Evolutionary conservation across 2,113 vertebrate genomes (phyloP).

Genomic region (Apistogramma diplotaenia): DNA sequence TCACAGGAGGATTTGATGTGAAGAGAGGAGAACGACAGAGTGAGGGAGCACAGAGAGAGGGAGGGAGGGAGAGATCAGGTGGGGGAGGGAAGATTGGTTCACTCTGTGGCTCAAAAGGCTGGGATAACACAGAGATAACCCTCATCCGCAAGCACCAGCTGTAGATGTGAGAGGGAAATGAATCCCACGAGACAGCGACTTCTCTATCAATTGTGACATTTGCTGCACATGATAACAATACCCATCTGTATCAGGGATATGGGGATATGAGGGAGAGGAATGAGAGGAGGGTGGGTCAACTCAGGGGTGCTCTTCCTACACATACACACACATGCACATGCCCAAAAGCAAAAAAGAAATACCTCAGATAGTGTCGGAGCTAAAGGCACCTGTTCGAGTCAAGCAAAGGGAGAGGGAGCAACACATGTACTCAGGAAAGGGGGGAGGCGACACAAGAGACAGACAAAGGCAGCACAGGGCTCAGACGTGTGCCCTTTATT

Average conservation of each 20-base stretch:
- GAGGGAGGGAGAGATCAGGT: constrained; percentile 55
- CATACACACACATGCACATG: constrained; percentile 5
- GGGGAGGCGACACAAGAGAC: constrained; percentile 32
- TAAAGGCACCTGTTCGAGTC: constrained; percentile 85
- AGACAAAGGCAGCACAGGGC: constrained; percentile 59
- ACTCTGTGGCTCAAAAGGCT: constrained; percentile 47
- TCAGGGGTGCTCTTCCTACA: constrained; percentile 73
- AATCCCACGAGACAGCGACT: constrained; percentile 83
- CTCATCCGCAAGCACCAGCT: constrained; percentile 77
- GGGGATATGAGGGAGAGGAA: constrained; percentile 77
- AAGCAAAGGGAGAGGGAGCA: constrained; percentile 35
- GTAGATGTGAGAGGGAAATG: constrained; percentile 74
- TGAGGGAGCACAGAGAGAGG: constrained; percentile 4
- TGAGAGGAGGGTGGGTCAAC: constrained; percentile 67
- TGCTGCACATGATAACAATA: constrained; percentile 91
- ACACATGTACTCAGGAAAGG: constrained; percentile 58
- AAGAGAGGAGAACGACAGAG: constrained; percentile 49
- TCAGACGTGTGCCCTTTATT: constrained; percentile 71
- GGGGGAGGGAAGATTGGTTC: constrained; percentile 57
- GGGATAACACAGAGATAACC: constrained; percentile 67
- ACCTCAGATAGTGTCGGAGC: constrained; percentile 68
- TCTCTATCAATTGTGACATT: constrained; percentile 92
- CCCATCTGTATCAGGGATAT: constrained; percentile 88
- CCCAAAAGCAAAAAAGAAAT: constrained; percentile 34
- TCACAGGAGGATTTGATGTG: constrained; percentile 67